A percentile compares a stretch with the other conserved stretches of the same genome.
These are phyloP conservation scores for Syritta pipiens DNA, from an alignment of 2,888 invertebrate species.

Conservation along the genomic window DNA sequence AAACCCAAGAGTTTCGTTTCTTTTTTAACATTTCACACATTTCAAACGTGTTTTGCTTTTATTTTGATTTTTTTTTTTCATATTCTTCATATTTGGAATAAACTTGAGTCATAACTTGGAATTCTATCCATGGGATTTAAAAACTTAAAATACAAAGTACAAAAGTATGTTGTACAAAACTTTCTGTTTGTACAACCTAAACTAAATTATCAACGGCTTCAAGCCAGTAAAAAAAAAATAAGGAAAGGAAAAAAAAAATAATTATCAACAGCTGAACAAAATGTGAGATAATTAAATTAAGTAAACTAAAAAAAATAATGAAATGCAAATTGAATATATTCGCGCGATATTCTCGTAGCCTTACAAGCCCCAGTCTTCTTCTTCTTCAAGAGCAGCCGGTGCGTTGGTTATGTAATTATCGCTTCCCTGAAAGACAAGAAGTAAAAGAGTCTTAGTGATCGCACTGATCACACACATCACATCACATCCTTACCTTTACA, in stretches of 20 bases:
- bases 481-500: conserved; percentile 65
- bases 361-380: conserved; percentile 71
- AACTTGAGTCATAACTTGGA: not conserved
- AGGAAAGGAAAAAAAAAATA: too few species aligned
- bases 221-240: conserved; percentile 13
- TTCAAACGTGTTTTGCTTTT: conserved; percentile 1
- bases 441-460: not conserved
- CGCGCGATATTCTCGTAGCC: too few species aligned
- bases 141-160: conserved; percentile 15
- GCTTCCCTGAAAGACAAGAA: conserved; percentile 58
- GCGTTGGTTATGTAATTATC: conserved; percentile 62
- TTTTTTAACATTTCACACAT: not conserved
- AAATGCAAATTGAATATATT: not conserved
- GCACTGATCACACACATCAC: not conserved
- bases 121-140: not conserved
- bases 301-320: conserved; percentile 3
- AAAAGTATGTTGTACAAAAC: not conserved
- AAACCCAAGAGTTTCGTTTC: too few species aligned
- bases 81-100: conserved; percentile 11
- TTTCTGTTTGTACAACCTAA: conserved; percentile 25
- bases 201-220: conserved; percentile 17
- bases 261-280: conserved; percentile 14
- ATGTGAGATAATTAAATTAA: not conserved
- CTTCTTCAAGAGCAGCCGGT: conserved; percentile 71
- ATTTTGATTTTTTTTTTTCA: not conserved